Percentiles rank a stretch among this genome's conserved stretches.
These are phyloP conservation scores for Arion vulgaris DNA, from an alignment of 1,140 invertebrate genomes.

Conservation along the genomic window DNA sequence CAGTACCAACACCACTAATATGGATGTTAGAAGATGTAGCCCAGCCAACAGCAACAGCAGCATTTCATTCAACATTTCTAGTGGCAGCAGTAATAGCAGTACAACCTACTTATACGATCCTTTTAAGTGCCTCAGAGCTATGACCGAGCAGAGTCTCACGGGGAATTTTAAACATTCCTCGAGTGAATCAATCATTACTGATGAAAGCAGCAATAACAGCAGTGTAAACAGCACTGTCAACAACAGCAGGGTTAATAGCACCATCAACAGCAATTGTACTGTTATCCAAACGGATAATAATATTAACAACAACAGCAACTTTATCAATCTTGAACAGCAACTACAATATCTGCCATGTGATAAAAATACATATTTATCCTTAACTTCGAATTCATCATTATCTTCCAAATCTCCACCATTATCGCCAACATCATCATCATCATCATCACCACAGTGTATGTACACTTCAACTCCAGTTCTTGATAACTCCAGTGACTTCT, in stretches of 20 bases:
- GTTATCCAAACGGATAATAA: constrained; percentile 7
- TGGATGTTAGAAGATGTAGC: not conserved
- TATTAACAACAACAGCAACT: constrained; percentile 16
- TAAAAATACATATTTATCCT: constrained; percentile 10
- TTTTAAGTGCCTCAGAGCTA: constrained; percentile 43
- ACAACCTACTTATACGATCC: constrained; percentile 33
- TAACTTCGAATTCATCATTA: constrained; percentile 16
- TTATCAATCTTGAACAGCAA: not conserved
- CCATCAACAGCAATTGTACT: not conserved
- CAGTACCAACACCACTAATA: not conserved
- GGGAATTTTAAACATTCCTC: constrained; percentile 35
- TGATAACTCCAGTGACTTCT: not conserved
- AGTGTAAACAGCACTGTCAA: not conserved
- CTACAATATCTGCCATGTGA: not conserved
- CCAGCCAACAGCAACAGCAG: not conserved
- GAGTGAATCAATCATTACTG: not conserved
- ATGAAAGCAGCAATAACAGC: not conserved
- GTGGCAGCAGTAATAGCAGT: not conserved
- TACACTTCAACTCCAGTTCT: not conserved
- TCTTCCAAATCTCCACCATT: constrained; percentile 5
- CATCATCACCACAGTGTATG: constrained; percentile 27
- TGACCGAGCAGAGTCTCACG: constrained; percentile 43
- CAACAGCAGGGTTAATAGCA: not conserved
- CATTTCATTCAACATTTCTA: not conserved
- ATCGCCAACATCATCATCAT: constrained; percentile 23